Conservation (phyloP, 2,113 vertebrate genomes). For the Cyprinus carpio region DNA sequence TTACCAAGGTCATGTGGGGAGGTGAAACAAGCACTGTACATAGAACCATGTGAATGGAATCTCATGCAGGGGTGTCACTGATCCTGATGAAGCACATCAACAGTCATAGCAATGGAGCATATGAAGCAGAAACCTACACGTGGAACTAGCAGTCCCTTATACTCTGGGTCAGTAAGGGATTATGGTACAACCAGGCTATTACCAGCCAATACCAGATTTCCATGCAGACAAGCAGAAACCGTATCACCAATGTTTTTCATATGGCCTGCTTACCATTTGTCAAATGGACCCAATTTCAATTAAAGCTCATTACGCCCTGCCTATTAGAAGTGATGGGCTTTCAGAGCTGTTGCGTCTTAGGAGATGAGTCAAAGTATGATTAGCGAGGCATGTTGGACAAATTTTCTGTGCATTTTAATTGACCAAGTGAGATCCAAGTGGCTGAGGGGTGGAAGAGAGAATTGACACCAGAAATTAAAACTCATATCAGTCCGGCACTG, state of each 20-base stretch:
- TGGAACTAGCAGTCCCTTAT: not conserved
- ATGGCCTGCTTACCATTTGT: conserved; percentile 61
- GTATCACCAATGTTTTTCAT: conserved; percentile 59
- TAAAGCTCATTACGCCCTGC: conserved; percentile 73
- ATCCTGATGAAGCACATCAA: conserved; percentile 15
- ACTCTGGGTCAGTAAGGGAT: not conserved
- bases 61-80: conserved; percentile 6
- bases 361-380: conserved; percentile 60
- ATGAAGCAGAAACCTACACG: not conserved
- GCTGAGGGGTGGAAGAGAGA: conserved; percentile 25
- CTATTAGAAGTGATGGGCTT: conserved; percentile 68
- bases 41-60: conserved; percentile 31
- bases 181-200: not conserved
- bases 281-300: conserved; percentile 70
- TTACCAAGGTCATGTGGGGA: conserved; percentile 62
- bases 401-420: conserved; percentile 61
- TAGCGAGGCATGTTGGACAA: conserved; percentile 59
- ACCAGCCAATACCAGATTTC: no score
- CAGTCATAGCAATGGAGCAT: not conserved
- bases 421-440: conserved; percentile 50
- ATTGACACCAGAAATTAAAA: conserved; percentile 45
- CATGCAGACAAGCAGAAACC: conserved; percentile 38
- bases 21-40: conserved; percentile 22
- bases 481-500: conserved; percentile 32
- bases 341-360: conserved; percentile 65